Conservation (phyloP, 2,888 invertebrate species). For the Drosophila koepferae region DNA sequence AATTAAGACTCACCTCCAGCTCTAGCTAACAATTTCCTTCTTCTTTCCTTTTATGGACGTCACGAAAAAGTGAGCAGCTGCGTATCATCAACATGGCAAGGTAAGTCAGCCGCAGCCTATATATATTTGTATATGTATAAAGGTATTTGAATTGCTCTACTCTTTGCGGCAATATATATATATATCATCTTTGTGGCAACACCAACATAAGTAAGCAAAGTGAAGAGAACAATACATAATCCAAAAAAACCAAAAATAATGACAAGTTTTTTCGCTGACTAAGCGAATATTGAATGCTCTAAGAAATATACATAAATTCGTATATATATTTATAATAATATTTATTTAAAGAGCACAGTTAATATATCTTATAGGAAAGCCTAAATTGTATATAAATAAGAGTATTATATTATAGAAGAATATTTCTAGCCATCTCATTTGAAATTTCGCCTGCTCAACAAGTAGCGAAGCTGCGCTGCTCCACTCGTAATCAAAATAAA, state of each 20-base stretch:
- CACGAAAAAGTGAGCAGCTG: slow-evolving; percentile 33
- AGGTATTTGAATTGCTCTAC: neutral
- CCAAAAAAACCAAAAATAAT: neutral
- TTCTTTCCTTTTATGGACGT: neutral
- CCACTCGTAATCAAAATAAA: neutral
- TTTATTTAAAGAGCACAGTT: too few relatives aligned
- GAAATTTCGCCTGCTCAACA: neutral
- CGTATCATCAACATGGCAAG: slow-evolving; percentile 52
- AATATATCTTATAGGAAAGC: too few relatives aligned
- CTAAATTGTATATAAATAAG: too few relatives aligned
- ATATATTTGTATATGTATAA: neutral
- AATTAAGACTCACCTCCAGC: slow-evolving; percentile 25
- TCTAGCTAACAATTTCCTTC: slow-evolving; percentile 1
- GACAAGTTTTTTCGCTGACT: neutral
- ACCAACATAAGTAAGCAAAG: slow-evolving; percentile 13
- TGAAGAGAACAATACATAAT: slow-evolving; percentile 4
- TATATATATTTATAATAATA: too few relatives aligned
- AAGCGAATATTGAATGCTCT: neutral
- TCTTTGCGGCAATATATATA: neutral
- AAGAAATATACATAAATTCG: neutral
- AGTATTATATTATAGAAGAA: too few relatives aligned
- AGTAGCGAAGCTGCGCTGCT: neutral
- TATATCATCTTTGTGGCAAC: slow-evolving; percentile 14
- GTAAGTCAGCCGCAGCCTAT: slow-evolving; percentile 38
- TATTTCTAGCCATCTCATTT: too few relatives aligned